Evolutionary conservation across 2,797 vertebrate genomes (phyloP).

Genomic region (Leuciscus waleckii): DNA sequence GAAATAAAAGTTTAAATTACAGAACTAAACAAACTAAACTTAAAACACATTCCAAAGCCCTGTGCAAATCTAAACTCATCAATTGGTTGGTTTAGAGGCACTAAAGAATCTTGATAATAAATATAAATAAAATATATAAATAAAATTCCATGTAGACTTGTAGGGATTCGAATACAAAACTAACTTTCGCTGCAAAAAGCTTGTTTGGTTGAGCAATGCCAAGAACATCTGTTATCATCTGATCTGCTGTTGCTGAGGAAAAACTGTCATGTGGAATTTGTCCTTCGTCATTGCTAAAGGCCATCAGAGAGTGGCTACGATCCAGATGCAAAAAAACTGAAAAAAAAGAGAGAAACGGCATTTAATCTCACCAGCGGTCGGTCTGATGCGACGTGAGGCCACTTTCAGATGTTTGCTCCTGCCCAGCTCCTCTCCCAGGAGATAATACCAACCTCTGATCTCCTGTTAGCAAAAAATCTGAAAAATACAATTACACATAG

Average conservation of each 20-base stretch:
- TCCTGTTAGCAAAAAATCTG: conserved; percentile 72
- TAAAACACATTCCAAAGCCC: no score
- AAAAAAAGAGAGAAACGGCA: conserved; percentile 7
- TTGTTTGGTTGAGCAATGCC: neutral
- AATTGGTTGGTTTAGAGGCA: no score
- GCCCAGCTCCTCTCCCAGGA: conserved; percentile 85
- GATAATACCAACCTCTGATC: conserved; percentile 89
- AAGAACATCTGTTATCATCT: neutral
- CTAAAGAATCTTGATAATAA: no score
- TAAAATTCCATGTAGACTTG: conserved; percentile 2
- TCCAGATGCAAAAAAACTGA: neutral
- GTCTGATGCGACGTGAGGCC: conserved; percentile 72
- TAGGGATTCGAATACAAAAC: neutral
- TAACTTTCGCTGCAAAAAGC: neutral
- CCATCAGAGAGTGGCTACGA: conserved; percentile 12
- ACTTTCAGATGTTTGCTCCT: conserved; percentile 88
- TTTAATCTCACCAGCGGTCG: conserved; percentile 59
- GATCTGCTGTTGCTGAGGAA: neutral
- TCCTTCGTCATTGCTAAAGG: neutral
- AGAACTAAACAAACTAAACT: no score
- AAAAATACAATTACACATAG: conserved; percentile 47
- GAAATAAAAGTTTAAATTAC: no score
- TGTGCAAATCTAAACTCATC: no score
- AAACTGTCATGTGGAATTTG: conserved; percentile 15
- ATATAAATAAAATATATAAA: no score